These are phyloP conservation scores for Hirtodrosophila duncani DNA, from an alignment of 2,888 invertebrate genomes.

Conservation along the genomic window DNA sequence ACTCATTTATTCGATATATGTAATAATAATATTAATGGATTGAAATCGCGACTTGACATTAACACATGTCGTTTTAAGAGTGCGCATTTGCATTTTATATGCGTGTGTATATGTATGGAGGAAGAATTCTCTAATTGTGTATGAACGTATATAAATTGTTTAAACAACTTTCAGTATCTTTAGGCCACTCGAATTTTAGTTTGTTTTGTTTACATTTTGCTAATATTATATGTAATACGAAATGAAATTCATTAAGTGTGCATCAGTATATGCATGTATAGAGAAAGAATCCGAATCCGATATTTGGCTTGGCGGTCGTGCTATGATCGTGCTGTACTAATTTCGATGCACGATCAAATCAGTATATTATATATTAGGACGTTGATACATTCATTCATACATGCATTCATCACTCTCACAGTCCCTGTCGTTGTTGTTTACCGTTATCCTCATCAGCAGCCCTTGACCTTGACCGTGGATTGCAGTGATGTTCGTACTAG, in stretches of 20 bases:
- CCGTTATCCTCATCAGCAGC: too few species aligned
- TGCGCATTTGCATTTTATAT: too few species aligned
- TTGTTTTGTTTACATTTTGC: constrained; percentile 6
- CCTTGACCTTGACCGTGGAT: too few species aligned
- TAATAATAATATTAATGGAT: constrained; percentile 39
- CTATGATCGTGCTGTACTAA: too few species aligned
- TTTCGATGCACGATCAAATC: too few species aligned
- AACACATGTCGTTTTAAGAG: too few species aligned
- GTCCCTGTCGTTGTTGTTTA: too few species aligned
- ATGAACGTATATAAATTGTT: constrained; percentile 1
- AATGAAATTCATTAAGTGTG: constrained; percentile 8
- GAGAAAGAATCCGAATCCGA: constrained; percentile 1
- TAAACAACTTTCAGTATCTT: constrained; percentile 25
- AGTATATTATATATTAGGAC: too few species aligned
- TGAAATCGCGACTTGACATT: constrained; percentile 29
- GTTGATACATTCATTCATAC: too few species aligned
- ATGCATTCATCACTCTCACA: too few species aligned
- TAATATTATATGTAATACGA: constrained; percentile 7
- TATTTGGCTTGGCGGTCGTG: constrained; percentile 23
- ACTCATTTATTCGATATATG: constrained; percentile 42
- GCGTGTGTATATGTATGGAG: neutral
- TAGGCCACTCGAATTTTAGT: constrained; percentile 34
- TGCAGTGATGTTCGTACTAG: too few species aligned
- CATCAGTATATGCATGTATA: constrained; percentile 15
- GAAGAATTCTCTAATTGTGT: too few species aligned